Evolutionary conservation across 2,113 vertebrate species (phyloP).

Genomic region (Zapus hudsonius): DNA sequence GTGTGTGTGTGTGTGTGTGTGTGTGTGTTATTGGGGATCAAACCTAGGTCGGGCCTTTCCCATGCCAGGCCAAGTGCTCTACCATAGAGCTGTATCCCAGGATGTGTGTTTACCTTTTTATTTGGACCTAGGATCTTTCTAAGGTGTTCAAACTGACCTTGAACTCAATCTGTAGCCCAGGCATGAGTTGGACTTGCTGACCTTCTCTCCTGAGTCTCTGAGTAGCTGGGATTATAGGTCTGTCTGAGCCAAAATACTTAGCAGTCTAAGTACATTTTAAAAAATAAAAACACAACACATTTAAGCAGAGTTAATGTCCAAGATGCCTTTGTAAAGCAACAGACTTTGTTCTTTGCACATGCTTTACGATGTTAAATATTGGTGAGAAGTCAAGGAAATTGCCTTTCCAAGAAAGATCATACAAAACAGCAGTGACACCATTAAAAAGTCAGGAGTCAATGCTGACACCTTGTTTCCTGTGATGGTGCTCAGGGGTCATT

Average conservation of each 20-base stretch:
- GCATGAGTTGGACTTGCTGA: background rate
- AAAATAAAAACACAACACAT: slow-evolving; percentile 20
- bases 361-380: slow-evolving; percentile 55
- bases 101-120: background rate
- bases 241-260: too few species aligned
- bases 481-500: background rate
- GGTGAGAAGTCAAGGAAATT: slow-evolving; percentile 41
- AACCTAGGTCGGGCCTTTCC: background rate
- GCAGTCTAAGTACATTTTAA: background rate
- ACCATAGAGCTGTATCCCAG: background rate
- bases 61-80: background rate
- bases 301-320: slow-evolving; percentile 36
- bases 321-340: slow-evolving; percentile 31
- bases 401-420: slow-evolving; percentile 40
- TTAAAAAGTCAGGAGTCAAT: background rate
- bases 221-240: background rate
- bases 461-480: background rate
- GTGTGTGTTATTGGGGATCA: background rate
- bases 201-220: background rate
- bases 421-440: background rate
- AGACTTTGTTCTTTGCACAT: slow-evolving; percentile 57
- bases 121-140: background rate
- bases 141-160: background rate
- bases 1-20: too few species aligned
- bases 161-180: background rate